Evolutionary conservation across 2,797 vertebrate genomes (phyloP), one percentile per base, ranked within the genome.

Genomic region (Semaprochilodus insignis): DNA sequence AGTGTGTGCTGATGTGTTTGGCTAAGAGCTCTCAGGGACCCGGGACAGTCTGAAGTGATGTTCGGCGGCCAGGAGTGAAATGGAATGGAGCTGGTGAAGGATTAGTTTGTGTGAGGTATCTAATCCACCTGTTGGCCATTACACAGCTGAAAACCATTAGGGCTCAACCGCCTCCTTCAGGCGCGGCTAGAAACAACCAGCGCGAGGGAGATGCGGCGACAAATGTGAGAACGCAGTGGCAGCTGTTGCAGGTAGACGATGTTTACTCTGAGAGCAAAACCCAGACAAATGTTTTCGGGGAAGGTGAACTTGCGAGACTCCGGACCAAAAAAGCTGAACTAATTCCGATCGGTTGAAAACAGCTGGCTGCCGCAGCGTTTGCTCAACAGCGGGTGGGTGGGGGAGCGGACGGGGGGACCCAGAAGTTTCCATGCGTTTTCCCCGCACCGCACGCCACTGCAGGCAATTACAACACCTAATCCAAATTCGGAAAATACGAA

Each of bases 331-430:
- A 95, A 91, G 89, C 91, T 91, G 90, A 93, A 92, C 91, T 94
- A 94, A 94, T 95, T 94, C 93, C 84, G 90, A 87, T 25, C 90
- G 95, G 95, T 87, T 90, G 93, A 90, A 95, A 34, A 36, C 62
- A 65, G 62, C 62, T 65, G 62, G 25, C 59, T 95, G 89, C 94
- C 16, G 59, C 67, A 73, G 67, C 72, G 65, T 69, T 67, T 60
- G 83, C 69, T 74, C 85, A n/a, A 27, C 59, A 27, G 59, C 14
- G 63, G 25, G 63, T 15, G 34, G 59, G 19, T 10, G 63, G 25
- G 31, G 27, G 34, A 17, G 19, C 74, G 40, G 31, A 3, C 13
- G 62, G 23, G 62, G 25, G 31, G 57, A n/a, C 75, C 40, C 7
- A 79, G 80, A 82, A 79, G 2, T 83, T 92, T 87, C 85, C 83